Conservation (phyloP, 2,888 invertebrate species). For the Caenorhabditis sp. region DNA sequence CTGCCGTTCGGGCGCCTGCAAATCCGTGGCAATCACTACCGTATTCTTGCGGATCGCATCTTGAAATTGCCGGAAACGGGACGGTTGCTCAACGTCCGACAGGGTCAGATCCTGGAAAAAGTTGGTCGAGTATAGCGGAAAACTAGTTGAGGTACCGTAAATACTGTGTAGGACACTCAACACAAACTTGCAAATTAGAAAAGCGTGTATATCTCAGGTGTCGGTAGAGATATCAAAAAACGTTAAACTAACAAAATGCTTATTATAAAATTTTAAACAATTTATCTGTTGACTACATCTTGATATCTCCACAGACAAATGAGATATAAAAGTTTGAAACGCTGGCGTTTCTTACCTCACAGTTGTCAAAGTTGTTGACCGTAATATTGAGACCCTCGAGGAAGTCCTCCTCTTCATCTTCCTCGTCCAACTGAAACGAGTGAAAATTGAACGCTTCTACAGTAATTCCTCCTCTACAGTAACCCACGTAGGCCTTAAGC, state of each 20-base stretch:
- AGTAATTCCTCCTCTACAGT: not conserved
- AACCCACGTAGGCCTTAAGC: constrained; percentile 51
- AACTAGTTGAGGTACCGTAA: no score
- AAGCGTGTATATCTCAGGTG: no score
- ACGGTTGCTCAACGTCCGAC: constrained; percentile 71
- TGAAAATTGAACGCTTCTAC: not conserved
- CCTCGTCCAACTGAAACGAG: constrained; percentile 60
- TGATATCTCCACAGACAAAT: no score
- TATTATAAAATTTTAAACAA: not conserved
- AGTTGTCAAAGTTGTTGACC: constrained; percentile 75
- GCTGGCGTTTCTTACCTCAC: constrained; percentile 63
- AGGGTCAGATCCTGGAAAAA: constrained; percentile 71
- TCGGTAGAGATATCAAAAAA: constrained; percentile 4
- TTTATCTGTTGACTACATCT: no score
- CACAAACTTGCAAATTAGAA: no score
- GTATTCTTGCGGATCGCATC: constrained; percentile 64
- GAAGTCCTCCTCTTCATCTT: constrained; percentile 68
- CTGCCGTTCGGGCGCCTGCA: constrained; percentile 71
- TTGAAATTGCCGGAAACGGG: constrained; percentile 73
- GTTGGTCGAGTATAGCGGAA: no score
- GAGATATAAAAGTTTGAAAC: no score
- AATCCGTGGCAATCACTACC: constrained; percentile 49
- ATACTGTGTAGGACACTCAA: no score
- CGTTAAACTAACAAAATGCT: not conserved
- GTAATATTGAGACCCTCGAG: constrained; percentile 74